These are phyloP conservation scores for Physocephala rufipes DNA, from an alignment of 2,888 invertebrate genomes.

Conservation along the genomic window DNA sequence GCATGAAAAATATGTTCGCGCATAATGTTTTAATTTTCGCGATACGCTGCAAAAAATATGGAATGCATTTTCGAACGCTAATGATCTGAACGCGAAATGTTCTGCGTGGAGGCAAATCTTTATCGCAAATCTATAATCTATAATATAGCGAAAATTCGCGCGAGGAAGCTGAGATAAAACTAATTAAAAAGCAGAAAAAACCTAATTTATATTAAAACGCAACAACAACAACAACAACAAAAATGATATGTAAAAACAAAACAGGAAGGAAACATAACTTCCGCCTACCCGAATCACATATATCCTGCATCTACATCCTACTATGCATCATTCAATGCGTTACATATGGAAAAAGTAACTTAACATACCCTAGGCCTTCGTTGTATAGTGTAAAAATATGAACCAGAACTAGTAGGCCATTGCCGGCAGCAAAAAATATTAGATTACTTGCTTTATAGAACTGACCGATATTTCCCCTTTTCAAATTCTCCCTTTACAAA, in stretches of 20 bases:
- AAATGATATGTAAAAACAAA: background rate
- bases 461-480: too few relatives aligned
- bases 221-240: background rate
- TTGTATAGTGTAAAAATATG: too few relatives aligned
- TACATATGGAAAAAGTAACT: too few relatives aligned
- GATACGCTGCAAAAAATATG: too few relatives aligned
- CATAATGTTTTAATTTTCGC: too few relatives aligned
- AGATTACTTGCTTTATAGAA: too few relatives aligned
- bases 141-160: background rate
- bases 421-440: too few relatives aligned
- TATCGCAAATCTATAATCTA: background rate
- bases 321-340: too few relatives aligned
- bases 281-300: background rate
- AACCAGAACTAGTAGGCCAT: too few relatives aligned
- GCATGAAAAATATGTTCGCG: constrained; percentile 19
- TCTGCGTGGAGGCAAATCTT: background rate
- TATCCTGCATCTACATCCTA: background rate
- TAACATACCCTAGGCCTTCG: too few relatives aligned
- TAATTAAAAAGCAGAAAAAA: background rate
- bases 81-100: constrained; percentile 19
- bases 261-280: background rate
- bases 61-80: constrained; percentile 4
- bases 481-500: too few relatives aligned
- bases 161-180: background rate
- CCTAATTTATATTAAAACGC: background rate